Evolutionary conservation across 2,113 vertebrate genomes (phyloP).

Genomic region (Sapayoa aenigma): DNA sequence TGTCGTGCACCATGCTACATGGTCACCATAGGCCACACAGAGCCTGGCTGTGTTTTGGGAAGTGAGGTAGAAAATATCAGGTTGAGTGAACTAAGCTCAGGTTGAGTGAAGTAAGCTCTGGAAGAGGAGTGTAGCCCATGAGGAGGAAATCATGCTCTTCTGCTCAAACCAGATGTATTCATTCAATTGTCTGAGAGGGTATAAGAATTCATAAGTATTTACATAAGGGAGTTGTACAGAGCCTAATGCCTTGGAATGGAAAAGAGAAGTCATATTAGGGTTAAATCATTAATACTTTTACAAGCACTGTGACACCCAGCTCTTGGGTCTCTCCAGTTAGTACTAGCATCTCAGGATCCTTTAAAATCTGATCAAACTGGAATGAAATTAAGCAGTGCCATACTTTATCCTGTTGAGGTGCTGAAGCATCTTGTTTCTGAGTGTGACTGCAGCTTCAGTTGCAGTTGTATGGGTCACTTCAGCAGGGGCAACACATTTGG

Average conservation of each 20-base stretch:
- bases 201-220: not conserved
- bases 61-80: not conserved
- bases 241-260: not conserved
- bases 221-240: not conserved
- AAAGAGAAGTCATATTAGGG: not conserved
- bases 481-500: not conserved
- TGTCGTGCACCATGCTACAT: not conserved
- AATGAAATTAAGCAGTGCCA: not conserved
- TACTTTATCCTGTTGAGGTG: not conserved
- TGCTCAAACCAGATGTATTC: not conserved
- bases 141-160: not conserved
- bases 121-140: not conserved
- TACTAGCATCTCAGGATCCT: not conserved
- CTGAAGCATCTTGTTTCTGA: not conserved
- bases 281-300: not conserved
- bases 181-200: fast-evolving
- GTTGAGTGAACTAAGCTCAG: not conserved
- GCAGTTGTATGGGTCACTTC: not conserved
- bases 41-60: not conserved
- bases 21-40: fast-evolving
- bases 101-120: not conserved
- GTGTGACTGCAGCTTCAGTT: not conserved
- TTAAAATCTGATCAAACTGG: not conserved
- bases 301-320: not conserved
- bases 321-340: not conserved